Evolutionary conservation across 1,140 invertebrate genomes (phyloP), one percentile per base, ranked within the genome.

Genomic region (Drosophila eugracilis): DNA sequence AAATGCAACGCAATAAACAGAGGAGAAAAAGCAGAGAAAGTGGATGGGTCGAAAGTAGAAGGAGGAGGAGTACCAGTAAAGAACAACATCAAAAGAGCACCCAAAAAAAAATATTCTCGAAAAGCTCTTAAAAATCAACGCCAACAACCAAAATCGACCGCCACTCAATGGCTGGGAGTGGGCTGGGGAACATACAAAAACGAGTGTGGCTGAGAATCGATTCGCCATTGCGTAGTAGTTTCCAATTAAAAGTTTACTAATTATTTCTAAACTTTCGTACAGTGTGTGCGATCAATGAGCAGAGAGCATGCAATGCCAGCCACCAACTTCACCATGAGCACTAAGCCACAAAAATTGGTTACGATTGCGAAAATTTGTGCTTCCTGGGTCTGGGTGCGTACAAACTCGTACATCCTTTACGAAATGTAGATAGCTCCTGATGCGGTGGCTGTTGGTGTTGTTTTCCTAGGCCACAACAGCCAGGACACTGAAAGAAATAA

Each of bases 201-300:
- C 42, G 45, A 15, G 50, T 17, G 39, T 17, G 39, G 15, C 28
- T 15, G 32, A 54, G 49, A 76, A 86, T 85, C 80, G 80, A 85
- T 86, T 76, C 72, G 81, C 57, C 59, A 85, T 65, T 85, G 81
- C 67, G 83, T 88, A 86, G 78, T 81, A 83, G 83, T 86, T 88
- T 88, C 83, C 83, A 86, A 86, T 86, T 86, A 86, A 86, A 86
- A 86, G 83, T 86, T 86, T 86, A 86, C 83, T 86, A 86, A 86
- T 86, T 86, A 86, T 86, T 86, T 86, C 81, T 88, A 78, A 86
- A 86, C 81, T 86, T 86, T 86, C 75, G 83, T 88, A 54, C 83
- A 69, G 70, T 66, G 63, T 66, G 63, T 66, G 65, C 81, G 77
- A 86, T 88, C 81, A 86, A 88, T 88, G 70, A 81, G 83, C 74